Base-by-base conservation (phyloP, 2,113 vertebrate species). In the Sander vitreus region DNA sequence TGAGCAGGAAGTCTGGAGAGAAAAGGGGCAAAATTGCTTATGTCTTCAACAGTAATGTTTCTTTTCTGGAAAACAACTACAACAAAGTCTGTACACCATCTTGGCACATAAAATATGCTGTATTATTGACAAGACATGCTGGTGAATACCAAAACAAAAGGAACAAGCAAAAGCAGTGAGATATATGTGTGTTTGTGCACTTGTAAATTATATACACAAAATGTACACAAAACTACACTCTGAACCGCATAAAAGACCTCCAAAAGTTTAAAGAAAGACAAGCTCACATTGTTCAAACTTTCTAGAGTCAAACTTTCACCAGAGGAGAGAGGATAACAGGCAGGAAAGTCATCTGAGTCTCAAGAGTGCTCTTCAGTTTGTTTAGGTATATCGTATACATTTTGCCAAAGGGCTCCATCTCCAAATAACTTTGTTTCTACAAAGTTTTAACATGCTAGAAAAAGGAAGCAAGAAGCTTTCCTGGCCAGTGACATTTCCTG, bases 401-500 rank as follows among this genome's bases (percentile, higher is more conserved):
- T 75, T 43, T 81, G 55, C 63, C 19, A 53, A 2, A 65, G 2
- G 55, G 66, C 74, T 75, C 51, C 18, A 25, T 57, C 12, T 77
- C 11, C 3, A 63, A 54, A 73, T 21, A 47, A 70, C n/a, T 68
- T 75, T 79, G n/a, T 62, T 50, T 16, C 71, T 55, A 58, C 54
- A 7, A 39, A 23, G 27, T 33, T 84, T 68, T n/a, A 54, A 68
- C 62, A 79, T 18, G 5, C 45, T 65, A 58, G 77, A 39, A 89
- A 89, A 76, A 64, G 75, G 74, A 89, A 79, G 48, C 11, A 6
- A 70, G 15, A 19, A 5, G 25, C n/a, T 81, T 88, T 89, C 81
- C 66, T 72, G 75, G 63, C 62, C 71, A 47, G 50, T 19, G 66
- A 74, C 76, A 80, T 73, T 87, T 93, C 77, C 85, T 85, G 74